These are phyloP conservation scores for Helicoverpa armigera DNA, from an alignment of 1,140 invertebrate genomes.

Conservation along the genomic window DNA sequence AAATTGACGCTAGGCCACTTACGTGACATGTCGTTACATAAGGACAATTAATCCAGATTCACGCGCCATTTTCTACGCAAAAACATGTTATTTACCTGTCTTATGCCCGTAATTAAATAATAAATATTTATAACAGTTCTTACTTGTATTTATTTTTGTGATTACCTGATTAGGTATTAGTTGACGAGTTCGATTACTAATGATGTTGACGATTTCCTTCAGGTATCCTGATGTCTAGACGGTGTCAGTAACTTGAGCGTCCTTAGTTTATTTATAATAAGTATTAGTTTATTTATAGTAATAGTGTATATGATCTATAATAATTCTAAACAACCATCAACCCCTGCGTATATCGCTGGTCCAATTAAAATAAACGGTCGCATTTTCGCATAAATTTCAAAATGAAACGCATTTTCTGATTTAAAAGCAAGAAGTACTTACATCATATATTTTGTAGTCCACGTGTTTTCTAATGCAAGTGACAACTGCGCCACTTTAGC, in stretches of 20 bases:
- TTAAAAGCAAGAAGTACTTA: conserved; percentile 15
- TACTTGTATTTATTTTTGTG: neutral
- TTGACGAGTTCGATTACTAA: neutral
- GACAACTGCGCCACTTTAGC: conserved; percentile 36
- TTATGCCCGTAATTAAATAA: neutral
- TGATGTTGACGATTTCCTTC: neutral
- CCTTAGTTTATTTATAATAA: neutral
- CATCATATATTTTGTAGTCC: conserved; percentile 36
- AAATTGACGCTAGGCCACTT: neutral
- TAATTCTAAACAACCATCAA: conserved; percentile 9
- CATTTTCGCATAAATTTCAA: conserved; percentile 11
- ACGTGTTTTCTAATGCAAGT: conserved; percentile 13
- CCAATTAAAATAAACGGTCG: conserved; percentile 18
- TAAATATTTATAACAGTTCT: neutral
- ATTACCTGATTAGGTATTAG: too few species aligned
- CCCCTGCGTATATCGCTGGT: neutral
- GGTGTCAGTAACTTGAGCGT: neutral
- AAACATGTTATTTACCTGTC: neutral
- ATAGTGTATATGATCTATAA: neutral
- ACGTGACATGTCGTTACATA: neutral
- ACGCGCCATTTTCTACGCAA: neutral
- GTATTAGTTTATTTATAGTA: neutral
- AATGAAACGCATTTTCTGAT: conserved; percentile 19
- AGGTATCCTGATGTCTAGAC: neutral
- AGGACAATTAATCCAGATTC: neutral